Evolutionary conservation across 2,113 vertebrate genomes (phyloP), one percentile per base, ranked within the genome.

Genomic region (Scomber scombrus): DNA sequence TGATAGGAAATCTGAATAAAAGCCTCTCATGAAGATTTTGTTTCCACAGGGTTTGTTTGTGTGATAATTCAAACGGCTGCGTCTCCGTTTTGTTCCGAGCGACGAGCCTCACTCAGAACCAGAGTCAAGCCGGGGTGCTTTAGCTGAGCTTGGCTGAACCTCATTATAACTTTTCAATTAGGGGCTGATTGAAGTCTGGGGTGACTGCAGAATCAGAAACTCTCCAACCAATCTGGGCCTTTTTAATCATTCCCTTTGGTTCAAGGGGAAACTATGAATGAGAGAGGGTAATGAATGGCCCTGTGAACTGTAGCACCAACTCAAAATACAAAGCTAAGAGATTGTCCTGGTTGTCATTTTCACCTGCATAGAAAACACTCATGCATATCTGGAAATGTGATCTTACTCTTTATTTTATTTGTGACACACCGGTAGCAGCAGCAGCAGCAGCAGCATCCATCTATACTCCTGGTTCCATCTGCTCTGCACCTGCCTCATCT

Each of bases 101-200:
- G 47, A 52, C 2, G 12, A 75, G 63, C 31, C 83, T 5, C 2
- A 65, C 19, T 70, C 23, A 65, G 75, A 85, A 73, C 65, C 58
- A 1, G 81, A 85, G 73, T 85, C 71, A 23, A 87, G 84, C 84
- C 69, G 69, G 34, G 77, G 64, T 26, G 80, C 34, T 85, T 80
- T n/a, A 70, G 68, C 80, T 5, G 55, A 91, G 79, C 80, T 67
- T 21, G 15, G 58, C 66, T 89, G 75, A 87, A 85, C 76, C 84
- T 88, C 90, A 84, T 93, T 90, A 90, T 69, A 89, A 91, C 80
- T 87, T 91, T 90, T 92, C 90, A 91, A 88, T 93, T 92, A 89
- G 68, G 65, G 72, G 74, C 66, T 75, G 91, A 93, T 82, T 91
- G 81, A 92, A 92, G 89, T 88, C 84, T 55, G 78, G 18, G 60